phyloP scores from a whole-genome alignment of 2,888 invertebrate species.

The Philereme transversata region DNA sequence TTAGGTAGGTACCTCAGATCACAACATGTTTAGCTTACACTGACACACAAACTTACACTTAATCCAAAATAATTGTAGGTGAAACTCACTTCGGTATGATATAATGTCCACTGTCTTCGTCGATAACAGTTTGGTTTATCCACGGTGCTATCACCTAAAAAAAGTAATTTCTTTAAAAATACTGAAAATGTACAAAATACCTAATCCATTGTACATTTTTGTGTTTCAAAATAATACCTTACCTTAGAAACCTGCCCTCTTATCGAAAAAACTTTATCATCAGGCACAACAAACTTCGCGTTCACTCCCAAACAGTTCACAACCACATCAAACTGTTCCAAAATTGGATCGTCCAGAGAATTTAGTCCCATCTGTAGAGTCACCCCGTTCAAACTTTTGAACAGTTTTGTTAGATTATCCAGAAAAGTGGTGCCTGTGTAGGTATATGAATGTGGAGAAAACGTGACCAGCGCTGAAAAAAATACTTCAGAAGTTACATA shows the following conservation, averaged over 20 bases:
- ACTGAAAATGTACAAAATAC: not conserved
- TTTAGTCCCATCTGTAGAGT: constrained; percentile 59
- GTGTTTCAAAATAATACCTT: constrained; percentile 30
- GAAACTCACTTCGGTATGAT: constrained; percentile 90
- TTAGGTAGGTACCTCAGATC: not conserved
- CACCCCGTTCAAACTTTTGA: constrained; percentile 85
- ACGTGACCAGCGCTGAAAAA: constrained; percentile 84
- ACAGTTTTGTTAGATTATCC: constrained; percentile 86
- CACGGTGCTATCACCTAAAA: constrained; percentile 87
- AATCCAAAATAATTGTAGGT: not conserved
- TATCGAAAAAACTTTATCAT: constrained; percentile 85
- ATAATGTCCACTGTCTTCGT: constrained; percentile 86
- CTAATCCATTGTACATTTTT: too few species aligned
- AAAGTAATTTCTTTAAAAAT: not conserved
- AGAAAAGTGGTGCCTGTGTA: constrained; percentile 87
- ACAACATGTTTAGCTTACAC: too few species aligned
- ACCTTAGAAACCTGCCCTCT: constrained; percentile 90
- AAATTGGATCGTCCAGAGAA: constrained; percentile 67
- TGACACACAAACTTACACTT: too few species aligned
- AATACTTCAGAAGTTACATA: not conserved
- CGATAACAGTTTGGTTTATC: constrained; percentile 84
- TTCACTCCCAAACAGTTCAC: constrained; percentile 92
- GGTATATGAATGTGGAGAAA: constrained; percentile 87
- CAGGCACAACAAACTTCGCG: constrained; percentile 85
- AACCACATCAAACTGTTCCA: constrained; percentile 86